Evolutionary conservation across 2,113 vertebrate species (phyloP).

Genomic region (Notechis scutatus): DNA sequence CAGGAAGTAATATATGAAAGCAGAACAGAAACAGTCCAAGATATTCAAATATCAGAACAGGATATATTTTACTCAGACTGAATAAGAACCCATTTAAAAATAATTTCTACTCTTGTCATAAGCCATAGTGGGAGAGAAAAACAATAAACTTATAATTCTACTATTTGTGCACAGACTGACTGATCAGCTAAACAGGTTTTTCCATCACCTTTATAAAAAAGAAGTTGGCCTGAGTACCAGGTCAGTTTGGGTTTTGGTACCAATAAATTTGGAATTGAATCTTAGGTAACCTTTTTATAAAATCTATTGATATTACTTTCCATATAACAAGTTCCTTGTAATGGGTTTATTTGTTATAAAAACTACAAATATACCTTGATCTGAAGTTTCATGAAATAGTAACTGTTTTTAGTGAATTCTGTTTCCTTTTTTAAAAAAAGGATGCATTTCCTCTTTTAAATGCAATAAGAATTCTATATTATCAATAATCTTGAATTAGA

Average conservation of each 20-base stretch:
- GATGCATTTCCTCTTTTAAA: not conserved
- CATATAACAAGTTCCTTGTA: not conserved
- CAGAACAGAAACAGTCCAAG: conserved; percentile 49
- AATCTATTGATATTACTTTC: conserved; percentile 1
- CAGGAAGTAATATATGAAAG: conserved; percentile 42
- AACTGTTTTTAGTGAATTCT: not conserved
- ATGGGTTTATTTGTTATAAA: conserved; percentile 17
- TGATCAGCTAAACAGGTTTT: conserved; percentile 5
- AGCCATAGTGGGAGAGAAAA: conserved; percentile 50
- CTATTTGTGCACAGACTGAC: conserved; percentile 31
- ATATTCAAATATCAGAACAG: conserved; percentile 60
- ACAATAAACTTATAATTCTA: conserved; percentile 53
- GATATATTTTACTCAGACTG: conserved; percentile 58
- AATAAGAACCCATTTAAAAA: conserved; percentile 61
- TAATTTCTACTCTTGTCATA: conserved; percentile 59
- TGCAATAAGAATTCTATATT: not conserved
- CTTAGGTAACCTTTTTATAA: conserved; percentile 21
- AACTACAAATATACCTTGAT: not conserved
- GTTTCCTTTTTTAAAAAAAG: conserved; percentile 17
- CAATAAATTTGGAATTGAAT: not conserved
- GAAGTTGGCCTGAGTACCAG: not conserved
- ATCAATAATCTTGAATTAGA: not conserved
- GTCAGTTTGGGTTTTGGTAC: conserved; percentile 24
- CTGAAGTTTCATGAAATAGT: conserved; percentile 8
- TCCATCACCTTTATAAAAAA: not conserved